Evolutionary conservation across 1,140 invertebrate genomes (phyloP).

Genomic region (Drosophila grimshawi): DNA sequence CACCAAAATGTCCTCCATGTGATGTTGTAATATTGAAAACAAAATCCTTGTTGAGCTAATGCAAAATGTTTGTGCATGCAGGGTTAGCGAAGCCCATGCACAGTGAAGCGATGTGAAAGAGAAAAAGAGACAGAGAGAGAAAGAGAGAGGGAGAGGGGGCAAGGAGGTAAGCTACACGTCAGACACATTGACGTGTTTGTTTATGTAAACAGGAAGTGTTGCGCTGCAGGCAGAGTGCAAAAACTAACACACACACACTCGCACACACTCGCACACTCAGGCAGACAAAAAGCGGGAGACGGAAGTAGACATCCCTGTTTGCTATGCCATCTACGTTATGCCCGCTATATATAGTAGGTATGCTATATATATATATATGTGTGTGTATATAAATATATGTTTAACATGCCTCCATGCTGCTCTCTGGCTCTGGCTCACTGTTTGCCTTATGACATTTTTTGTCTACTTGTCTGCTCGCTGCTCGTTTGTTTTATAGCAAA

Average conservation of each 20-base stretch:
- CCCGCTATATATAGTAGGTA: background rate
- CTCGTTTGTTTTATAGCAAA: conserved; percentile 58
- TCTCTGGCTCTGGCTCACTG: background rate
- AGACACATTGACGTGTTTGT: conserved; percentile 76
- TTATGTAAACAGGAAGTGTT: conserved; percentile 80
- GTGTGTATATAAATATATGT: conserved; percentile 8
- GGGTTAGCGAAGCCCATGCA: background rate
- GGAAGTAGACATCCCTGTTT: conserved; percentile 49
- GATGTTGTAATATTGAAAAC: conserved; percentile 61
- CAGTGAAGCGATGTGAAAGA: background rate
- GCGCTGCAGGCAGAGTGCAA: conserved; percentile 58
- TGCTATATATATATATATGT: conserved; percentile 6
- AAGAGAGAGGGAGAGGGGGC: background rate
- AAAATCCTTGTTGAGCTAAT: conserved; percentile 73
- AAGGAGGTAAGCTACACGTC: conserved; percentile 34
- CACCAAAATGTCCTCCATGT: conserved; percentile 24
- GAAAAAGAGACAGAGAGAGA: background rate
- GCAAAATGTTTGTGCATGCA: conserved; percentile 51
- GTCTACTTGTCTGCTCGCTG: conserved; percentile 39
- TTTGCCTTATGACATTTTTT: conserved; percentile 33
- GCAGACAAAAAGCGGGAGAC: conserved; percentile 48
- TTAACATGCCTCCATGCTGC: background rate
- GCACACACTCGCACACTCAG: conserved; percentile 23
- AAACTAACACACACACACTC: conserved; percentile 34
- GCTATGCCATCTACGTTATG: conserved; percentile 10